phyloP scores from a whole-genome alignment of 2,113 vertebrate species.

The Perognathus longimembris region DNA sequence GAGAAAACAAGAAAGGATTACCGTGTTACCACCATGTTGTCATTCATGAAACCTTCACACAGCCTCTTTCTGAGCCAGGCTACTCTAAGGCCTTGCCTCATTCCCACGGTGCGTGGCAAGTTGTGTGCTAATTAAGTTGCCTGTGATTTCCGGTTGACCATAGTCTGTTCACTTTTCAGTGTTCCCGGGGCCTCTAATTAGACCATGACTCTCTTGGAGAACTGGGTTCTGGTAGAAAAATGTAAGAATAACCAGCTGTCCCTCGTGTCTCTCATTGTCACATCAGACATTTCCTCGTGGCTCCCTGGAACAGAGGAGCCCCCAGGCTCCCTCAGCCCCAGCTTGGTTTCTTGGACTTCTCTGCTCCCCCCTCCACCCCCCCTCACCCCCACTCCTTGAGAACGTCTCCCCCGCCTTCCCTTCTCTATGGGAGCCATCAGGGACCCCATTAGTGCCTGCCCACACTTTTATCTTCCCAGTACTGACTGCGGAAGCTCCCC shows the following conservation, averaged over 20 bases:
- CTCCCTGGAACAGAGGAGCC: neutral
- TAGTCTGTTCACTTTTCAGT: neutral
- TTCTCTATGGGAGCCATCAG: no score
- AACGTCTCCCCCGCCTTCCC: no score
- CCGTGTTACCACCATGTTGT: neutral
- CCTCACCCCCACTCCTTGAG: no score
- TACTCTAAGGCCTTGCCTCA: neutral
- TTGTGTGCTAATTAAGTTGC: conserved; percentile 44
- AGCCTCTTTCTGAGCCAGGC: neutral
- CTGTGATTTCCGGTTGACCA: conserved; percentile 3
- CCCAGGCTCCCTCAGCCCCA: no score
- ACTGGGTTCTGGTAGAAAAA: neutral
- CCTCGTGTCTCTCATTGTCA: neutral
- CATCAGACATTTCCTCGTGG: neutral
- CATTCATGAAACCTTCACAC: conserved; percentile 33
- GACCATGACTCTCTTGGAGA: neutral
- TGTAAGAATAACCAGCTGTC: neutral
- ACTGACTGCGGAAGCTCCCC: neutral
- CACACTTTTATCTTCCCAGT: neutral
- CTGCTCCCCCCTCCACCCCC: no score
- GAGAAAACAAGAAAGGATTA: conserved; percentile 4
- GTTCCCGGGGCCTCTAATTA: neutral
- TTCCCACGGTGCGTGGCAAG: neutral
- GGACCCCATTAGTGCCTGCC: neutral
- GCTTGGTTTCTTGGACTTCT: neutral